Evolutionary conservation across 2,888 invertebrate genomes (phyloP).

Genomic region (Hirtodrosophila duncani): DNA sequence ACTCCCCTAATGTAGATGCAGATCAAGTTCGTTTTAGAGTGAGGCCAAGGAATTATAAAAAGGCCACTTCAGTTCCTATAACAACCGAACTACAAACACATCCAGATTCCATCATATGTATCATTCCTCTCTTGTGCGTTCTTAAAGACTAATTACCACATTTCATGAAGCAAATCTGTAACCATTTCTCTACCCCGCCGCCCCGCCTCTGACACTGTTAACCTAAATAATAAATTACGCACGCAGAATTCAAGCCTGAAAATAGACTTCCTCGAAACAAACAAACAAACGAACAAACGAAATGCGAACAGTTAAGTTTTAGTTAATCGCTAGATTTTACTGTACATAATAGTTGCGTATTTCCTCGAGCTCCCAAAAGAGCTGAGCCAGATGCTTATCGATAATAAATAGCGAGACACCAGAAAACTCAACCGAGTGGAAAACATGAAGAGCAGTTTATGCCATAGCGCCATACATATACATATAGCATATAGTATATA

Average conservation of each 20-base stretch:
- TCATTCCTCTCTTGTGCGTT: not conserved
- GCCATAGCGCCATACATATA: constrained; percentile 11
- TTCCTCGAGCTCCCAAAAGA: constrained; percentile 3
- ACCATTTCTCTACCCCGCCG: too few species aligned
- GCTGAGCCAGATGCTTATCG: constrained; percentile 37
- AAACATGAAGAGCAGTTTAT: constrained; percentile 31
- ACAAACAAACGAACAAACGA: constrained; percentile 7
- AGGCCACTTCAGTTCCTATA: not conserved
- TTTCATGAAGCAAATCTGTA: too few species aligned
- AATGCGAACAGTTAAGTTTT: constrained; percentile 41
- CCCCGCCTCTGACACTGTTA: too few species aligned
- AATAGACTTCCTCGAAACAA: constrained; percentile 10
- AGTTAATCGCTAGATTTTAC: constrained; percentile 34
- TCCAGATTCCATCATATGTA: too few species aligned
- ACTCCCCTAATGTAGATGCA: too few species aligned
- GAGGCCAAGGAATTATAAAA: constrained; percentile 1
- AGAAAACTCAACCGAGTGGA: constrained; percentile 53
- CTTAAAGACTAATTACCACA: constrained; percentile 26
- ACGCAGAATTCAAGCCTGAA: constrained; percentile 29
- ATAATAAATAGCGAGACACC: constrained; percentile 48
- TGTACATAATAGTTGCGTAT: constrained; percentile 33
- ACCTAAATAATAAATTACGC: constrained; percentile 50
- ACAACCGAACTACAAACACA: not conserved
- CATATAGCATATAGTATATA: too few species aligned
- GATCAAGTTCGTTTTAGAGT: too few species aligned